A percentile compares a stretch with the other conserved stretches of the same genome.
Conservation (phyloP, 2,888 invertebrate genomes). For the Euplexia lucipara region DNA sequence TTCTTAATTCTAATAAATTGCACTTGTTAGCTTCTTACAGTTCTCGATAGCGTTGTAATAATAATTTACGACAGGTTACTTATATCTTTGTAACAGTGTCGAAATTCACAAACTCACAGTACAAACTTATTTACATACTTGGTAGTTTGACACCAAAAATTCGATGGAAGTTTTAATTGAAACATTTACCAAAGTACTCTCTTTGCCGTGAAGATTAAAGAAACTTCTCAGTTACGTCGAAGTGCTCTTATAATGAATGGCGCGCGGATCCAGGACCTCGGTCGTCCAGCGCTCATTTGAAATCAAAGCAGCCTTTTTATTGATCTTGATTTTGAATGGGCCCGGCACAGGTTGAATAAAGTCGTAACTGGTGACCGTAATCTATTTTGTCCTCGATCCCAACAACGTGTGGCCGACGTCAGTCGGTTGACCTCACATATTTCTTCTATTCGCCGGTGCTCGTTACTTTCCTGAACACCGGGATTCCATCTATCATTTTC, state of each 20-base stretch:
- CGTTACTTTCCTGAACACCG: slow-evolving; percentile 82
- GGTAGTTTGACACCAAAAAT: slow-evolving; percentile 72
- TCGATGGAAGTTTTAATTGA: slow-evolving; percentile 75
- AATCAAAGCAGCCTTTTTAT: slow-evolving; percentile 79
- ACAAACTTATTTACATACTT: slow-evolving; percentile 67
- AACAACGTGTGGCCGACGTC: slow-evolving; percentile 81
- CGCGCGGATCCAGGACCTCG: slow-evolving; percentile 58
- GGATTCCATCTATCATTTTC: slow-evolving; percentile 85
- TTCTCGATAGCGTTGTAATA: slow-evolving; percentile 55
- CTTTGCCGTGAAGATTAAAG: slow-evolving; percentile 67
- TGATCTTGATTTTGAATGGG: slow-evolving; percentile 76
- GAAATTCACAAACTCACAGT: slow-evolving; percentile 65
- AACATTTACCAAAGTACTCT: slow-evolving; percentile 66
- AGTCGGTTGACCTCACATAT: slow-evolving; percentile 83
- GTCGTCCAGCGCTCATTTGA: slow-evolving; percentile 71
- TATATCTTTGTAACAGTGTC: slow-evolving; percentile 51
- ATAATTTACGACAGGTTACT: slow-evolving; percentile 56
- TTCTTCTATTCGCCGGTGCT: slow-evolving; percentile 78
- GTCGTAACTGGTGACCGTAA: slow-evolving; percentile 83
- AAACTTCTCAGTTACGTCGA: slow-evolving; percentile 67
- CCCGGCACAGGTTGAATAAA: slow-evolving; percentile 78
- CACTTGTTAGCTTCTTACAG: slow-evolving; percentile 59
- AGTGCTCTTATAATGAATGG: slow-evolving; percentile 64
- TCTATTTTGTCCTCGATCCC: slow-evolving; percentile 79
- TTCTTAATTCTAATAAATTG: slow-evolving; percentile 63